Evolutionary conservation across 64 coral and sea anemone genomes (phyloP).

Genomic region (Orbicella faveolata): DNA sequence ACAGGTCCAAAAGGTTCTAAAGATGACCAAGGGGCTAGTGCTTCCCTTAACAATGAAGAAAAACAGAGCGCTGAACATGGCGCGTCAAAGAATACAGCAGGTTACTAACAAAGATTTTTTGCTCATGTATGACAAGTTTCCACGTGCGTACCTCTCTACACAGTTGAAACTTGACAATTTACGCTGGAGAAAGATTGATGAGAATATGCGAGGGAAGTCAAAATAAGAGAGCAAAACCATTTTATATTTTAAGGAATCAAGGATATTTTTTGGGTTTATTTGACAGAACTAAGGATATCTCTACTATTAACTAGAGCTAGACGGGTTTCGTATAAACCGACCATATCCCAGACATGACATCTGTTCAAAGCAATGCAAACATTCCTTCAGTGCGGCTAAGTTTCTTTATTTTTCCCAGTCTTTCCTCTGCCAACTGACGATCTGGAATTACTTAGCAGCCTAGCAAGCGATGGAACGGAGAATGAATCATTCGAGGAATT

Average conservation of each 20-base stretch:
- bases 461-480: background rate
- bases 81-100: background rate
- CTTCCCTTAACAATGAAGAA: background rate
- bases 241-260: too few relatives aligned
- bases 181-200: too few relatives aligned
- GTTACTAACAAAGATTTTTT: background rate
- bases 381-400: background rate
- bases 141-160: background rate
- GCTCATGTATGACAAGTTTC: background rate
- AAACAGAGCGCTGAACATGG: background rate
- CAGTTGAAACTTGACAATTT: too few relatives aligned
- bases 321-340: too few relatives aligned
- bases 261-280: too few relatives aligned
- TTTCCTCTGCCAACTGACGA: slow-evolving; percentile 23
- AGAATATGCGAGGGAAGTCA: too few relatives aligned
- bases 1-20: background rate
- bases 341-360: too few relatives aligned
- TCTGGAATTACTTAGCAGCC: slow-evolving; percentile 28
- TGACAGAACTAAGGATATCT: background rate
- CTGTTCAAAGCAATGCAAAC: too few relatives aligned
- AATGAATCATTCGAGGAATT: slow-evolving; percentile 47
- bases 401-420: background rate
- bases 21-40: background rate
- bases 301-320: too few relatives aligned
- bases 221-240: too few relatives aligned